These are phyloP conservation scores for Litoditis marina DNA, from an alignment of 2,888 invertebrate species.

Conservation along the genomic window DNA sequence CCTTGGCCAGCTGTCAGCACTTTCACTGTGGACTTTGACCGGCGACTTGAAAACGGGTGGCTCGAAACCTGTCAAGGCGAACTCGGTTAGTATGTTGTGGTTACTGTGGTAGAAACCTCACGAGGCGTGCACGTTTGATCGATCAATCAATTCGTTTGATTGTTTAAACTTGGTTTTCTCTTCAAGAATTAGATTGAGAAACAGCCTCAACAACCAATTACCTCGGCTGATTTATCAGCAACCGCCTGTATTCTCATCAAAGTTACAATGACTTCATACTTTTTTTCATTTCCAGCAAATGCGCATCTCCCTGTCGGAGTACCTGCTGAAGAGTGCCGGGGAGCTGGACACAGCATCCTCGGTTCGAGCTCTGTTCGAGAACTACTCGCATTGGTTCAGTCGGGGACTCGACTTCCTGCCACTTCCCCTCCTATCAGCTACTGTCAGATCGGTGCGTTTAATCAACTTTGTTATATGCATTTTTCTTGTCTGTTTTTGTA, in stretches of 20 bases:
- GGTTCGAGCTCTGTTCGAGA: constrained; percentile 55
- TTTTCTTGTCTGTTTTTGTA: too few relatives aligned
- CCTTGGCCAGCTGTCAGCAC: constrained; percentile 47
- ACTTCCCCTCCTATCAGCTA: constrained; percentile 36
- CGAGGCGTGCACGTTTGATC: too few relatives aligned
- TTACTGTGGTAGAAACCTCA: too few relatives aligned
- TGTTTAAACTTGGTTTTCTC: too few relatives aligned
- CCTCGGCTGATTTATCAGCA: too few relatives aligned
- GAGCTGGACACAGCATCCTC: constrained; percentile 56
- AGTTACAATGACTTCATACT: too few relatives aligned
- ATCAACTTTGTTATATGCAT: background rate
- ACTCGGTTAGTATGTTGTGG: too few relatives aligned
- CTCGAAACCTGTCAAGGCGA: too few relatives aligned
- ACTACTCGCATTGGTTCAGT: constrained; percentile 57
- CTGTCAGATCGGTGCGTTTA: constrained; percentile 39
- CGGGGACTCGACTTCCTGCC: constrained; percentile 47
- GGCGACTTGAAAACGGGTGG: constrained; percentile 37
- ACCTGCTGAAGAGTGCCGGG: constrained; percentile 33
- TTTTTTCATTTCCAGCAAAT: constrained; percentile 12
- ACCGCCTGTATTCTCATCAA: too few relatives aligned
- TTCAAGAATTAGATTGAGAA: too few relatives aligned
- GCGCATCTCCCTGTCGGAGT: constrained; percentile 16
- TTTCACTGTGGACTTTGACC: constrained; percentile 50
- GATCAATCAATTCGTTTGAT: too few relatives aligned
- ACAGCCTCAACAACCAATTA: too few relatives aligned